A percentile compares a stretch with the other conserved stretches of the same genome.
These are phyloP conservation scores for Diabrotica balteata DNA, from an alignment of 2,888 invertebrate species.

Conservation along the genomic window DNA sequence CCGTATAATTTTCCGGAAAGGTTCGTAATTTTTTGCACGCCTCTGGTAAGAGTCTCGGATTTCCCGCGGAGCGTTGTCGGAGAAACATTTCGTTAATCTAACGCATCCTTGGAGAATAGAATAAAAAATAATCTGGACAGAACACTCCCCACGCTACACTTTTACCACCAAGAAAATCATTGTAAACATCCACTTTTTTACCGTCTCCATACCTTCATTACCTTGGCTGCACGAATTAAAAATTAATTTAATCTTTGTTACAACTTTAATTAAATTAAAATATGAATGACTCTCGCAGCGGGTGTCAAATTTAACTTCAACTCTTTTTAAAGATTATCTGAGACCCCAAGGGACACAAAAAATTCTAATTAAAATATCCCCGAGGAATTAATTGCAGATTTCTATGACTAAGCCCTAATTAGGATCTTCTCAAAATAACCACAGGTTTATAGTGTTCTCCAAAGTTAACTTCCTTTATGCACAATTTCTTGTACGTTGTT, in stretches of 20 bases:
- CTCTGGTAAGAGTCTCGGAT: slow-evolving; percentile 41
- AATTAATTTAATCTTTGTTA: slow-evolving; percentile 61
- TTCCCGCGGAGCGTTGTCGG: slow-evolving; percentile 53
- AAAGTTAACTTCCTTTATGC: slow-evolving; percentile 10
- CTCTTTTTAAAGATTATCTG: slow-evolving; percentile 44
- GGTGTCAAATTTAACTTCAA: slow-evolving; percentile 51
- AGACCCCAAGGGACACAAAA: slow-evolving; percentile 39
- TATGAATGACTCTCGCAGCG: slow-evolving; percentile 54
- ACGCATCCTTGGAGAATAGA: slow-evolving; percentile 57
- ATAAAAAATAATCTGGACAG: slow-evolving; percentile 61
- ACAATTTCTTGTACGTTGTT: slow-evolving; percentile 1
- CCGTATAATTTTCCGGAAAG: no score
- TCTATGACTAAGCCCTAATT: slow-evolving; percentile 35
- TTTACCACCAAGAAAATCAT: slow-evolving; percentile 51
- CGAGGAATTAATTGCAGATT: slow-evolving; percentile 31
- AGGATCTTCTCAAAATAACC: slow-evolving; percentile 26
- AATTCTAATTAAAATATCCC: slow-evolving; percentile 38
- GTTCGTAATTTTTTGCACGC: slow-evolving; percentile 5
- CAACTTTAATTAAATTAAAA: slow-evolving; percentile 61
- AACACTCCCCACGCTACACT: slow-evolving; percentile 53
- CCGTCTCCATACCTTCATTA: slow-evolving; percentile 50
- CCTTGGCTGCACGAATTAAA: slow-evolving; percentile 58
- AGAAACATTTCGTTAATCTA: slow-evolving; percentile 59
- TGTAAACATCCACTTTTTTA: slow-evolving; percentile 52
- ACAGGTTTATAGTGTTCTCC: slow-evolving; percentile 13